phyloP scores from a whole-genome alignment of 1,140 invertebrate species.

The Teleogryllus occipitalis region DNA sequence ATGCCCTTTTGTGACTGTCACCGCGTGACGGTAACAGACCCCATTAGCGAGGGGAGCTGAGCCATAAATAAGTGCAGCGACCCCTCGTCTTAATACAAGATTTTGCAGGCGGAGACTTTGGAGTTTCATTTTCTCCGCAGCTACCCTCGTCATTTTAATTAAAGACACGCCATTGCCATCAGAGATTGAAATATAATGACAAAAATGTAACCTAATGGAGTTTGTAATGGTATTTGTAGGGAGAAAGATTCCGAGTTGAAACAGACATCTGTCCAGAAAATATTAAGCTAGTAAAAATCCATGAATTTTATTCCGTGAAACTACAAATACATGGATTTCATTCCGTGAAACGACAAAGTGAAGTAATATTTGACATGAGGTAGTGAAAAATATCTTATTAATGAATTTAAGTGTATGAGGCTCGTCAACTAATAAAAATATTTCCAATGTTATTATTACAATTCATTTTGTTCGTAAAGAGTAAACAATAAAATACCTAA shows the following conservation, averaged over 20 bases:
- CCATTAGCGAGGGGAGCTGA: background rate
- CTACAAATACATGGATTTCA: background rate
- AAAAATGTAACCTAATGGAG: background rate
- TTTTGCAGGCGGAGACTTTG: background rate
- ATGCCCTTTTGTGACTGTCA: background rate
- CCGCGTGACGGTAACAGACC: background rate
- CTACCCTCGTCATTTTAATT: background rate
- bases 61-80: conserved; percentile 1
- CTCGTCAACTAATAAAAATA: no score
- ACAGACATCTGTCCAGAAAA: background rate
- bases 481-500: no score
- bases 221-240: background rate
- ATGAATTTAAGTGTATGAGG: no score
- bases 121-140: background rate
- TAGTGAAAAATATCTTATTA: no score
- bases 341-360: no score
- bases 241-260: background rate
- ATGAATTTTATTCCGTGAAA: no score
- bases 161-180: background rate
- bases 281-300: background rate
- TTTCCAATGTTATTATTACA: no score
- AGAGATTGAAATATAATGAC: background rate
- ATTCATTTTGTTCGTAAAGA: no score
- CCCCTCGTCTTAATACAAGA: background rate
- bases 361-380: no score